Conservation (phyloP, 2,113 vertebrate species). For the Malurus elegans region DNA sequence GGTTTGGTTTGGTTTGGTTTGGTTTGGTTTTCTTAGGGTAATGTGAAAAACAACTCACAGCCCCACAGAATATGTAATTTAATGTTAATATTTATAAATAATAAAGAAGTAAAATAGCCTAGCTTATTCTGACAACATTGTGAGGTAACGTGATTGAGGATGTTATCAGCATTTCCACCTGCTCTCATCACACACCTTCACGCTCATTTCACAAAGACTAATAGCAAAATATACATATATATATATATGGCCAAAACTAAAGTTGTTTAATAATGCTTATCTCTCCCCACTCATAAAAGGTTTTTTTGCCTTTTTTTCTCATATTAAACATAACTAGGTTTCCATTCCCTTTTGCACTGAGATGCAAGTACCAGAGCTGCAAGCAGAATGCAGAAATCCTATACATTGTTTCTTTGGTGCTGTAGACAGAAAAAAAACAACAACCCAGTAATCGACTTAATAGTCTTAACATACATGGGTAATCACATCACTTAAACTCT, state of each 20-base stretch:
- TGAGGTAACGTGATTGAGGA: background rate
- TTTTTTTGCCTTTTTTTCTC: rapidly evolving
- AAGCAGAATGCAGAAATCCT: background rate
- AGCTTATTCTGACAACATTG: background rate
- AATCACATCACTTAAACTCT: background rate
- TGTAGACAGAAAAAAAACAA: background rate
- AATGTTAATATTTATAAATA: background rate
- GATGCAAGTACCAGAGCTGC: background rate
- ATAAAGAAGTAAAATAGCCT: background rate
- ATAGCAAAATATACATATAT: background rate
- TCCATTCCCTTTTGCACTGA: background rate
- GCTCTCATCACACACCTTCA: background rate
- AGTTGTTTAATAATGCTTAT: background rate
- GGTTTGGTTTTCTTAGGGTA: background rate
- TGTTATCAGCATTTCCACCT: background rate
- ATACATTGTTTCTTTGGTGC: background rate
- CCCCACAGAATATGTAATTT: background rate
- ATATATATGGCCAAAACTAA: background rate
- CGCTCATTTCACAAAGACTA: background rate
- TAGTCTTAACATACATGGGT: background rate
- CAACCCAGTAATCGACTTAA: background rate
- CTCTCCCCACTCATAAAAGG: background rate
- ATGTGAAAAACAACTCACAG: background rate
- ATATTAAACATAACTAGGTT: background rate
- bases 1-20: background rate